Evolutionary conservation across 1,140 invertebrate genomes (phyloP), one percentile per base, ranked within the genome.

Genomic region (Megalopta genalis): DNA sequence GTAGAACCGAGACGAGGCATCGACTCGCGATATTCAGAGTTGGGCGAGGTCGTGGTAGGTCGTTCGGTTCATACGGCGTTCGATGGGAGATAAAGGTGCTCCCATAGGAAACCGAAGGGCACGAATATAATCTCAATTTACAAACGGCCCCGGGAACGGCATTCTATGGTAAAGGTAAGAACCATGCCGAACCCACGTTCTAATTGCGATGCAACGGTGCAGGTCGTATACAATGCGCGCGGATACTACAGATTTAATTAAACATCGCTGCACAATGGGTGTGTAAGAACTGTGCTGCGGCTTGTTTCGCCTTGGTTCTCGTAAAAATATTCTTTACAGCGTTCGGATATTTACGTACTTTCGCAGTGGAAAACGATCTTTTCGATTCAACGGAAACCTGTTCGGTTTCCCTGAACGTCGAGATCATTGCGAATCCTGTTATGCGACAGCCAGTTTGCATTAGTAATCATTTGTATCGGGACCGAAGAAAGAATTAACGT

Each of bases 31-130:
- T 80, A 86, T 65, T 60, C 71, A 78, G 79, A 86, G 76, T 86
- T 83, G 81, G 65, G 76, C 68, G 85, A 86, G 84, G 81, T 86
- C 80, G 84, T 60, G 85, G 84, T 85, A 84, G 83, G 83, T 85
- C 74, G 79, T 81, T 78, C 60, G 73, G 57, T 68, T 68, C 82
- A 54, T 77, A 49, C 49, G 42, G n/a, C 46, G 69, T 59, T 54
- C 79, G 69, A 63, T 77, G 65, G 25, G 65, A 85, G 79, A 65
- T 75, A 82, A 79, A 85, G 75, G 67, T 69, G 63, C 59, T 77
- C 77, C 73, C 82, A 68, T 60, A 76, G 64, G 68, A 72, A 69
- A 80, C 76, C 62, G 62, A 84, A 21, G 64, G 65, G 69, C 69
- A 64, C 76, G 59, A 27, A 70, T 65, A 49, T 72, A 78, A 79